A percentile compares a stretch with the other conserved stretches of the same genome.
Evolutionary conservation across 2,888 invertebrate genomes (phyloP).

Genomic region (Odontothrips loti): DNA sequence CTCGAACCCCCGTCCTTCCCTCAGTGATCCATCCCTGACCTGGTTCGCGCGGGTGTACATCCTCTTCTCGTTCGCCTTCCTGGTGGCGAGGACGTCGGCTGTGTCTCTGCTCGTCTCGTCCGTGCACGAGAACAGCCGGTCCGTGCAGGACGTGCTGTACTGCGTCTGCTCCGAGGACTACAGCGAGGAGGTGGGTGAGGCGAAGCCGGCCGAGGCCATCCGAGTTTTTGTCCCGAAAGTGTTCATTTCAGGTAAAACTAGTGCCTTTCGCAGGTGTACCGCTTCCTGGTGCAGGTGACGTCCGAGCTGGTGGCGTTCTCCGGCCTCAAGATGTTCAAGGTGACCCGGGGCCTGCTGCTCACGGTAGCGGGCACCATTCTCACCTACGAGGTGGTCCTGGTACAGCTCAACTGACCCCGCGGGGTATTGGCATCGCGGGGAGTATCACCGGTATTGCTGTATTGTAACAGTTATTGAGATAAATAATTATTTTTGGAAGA

Average conservation of each 20-base stretch:
- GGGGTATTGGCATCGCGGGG: neutral
- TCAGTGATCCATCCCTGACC: neutral
- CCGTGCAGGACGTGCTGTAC: conserved; percentile 55
- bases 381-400: conserved; percentile 55
- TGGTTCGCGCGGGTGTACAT: conserved; percentile 55
- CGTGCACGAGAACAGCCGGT: conserved; percentile 53
- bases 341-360: conserved; percentile 9
- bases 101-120: conserved; percentile 59
- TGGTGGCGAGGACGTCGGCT: conserved; percentile 56
- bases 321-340: conserved; percentile 9
- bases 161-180: conserved; percentile 58
- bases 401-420: conserved; percentile 48
- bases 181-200: conserved; percentile 53
- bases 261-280: neutral
- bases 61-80: conserved; percentile 59
- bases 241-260: too few species aligned
- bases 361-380: conserved; percentile 56
- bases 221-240: too few species aligned
- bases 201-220: neutral
- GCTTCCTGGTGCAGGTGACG: neutral
- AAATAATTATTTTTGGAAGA: neutral
- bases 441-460: neutral
- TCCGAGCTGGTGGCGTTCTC: neutral
- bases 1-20: neutral
- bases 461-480: neutral